phyloP scores from a whole-genome alignment of 23 tunicate species.

The Oikopleura albicans region DNA sequence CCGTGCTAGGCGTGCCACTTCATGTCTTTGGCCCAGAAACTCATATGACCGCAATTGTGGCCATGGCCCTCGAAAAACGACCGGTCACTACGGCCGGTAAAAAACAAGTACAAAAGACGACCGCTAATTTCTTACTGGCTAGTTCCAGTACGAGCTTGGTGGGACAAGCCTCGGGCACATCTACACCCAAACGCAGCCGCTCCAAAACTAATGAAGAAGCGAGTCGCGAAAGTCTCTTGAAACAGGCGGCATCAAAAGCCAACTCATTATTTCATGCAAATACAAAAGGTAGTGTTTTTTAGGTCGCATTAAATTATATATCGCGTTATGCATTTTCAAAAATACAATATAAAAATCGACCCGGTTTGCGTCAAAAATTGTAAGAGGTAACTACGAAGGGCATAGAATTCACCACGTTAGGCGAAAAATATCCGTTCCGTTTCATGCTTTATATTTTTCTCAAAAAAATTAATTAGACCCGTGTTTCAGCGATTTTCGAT shows the following conservation, averaged over 20 bases:
- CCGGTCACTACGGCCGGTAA: conserved; percentile 39
- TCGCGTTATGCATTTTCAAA: too few species aligned
- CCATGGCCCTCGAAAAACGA: conserved; percentile 80
- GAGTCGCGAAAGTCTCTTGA: not conserved
- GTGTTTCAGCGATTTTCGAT: too few species aligned
- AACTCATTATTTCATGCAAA: not conserved
- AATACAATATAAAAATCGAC: too few species aligned
- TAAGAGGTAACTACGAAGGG: too few species aligned
- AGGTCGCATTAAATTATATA: too few species aligned
- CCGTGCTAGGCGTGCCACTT: conserved; percentile 65
- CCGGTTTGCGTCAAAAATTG: too few species aligned
- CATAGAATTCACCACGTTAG: too few species aligned
- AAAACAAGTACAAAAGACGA: conserved; percentile 56
- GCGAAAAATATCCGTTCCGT: too few species aligned
- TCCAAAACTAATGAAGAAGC: not conserved
- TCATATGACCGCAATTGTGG: conserved; percentile 97
- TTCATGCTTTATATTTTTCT: too few species aligned
- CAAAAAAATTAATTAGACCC: too few species aligned
- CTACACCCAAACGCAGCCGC: not conserved
- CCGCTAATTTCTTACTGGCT: conserved; percentile 83
- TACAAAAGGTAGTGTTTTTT: too few species aligned
- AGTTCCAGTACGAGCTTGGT: conserved; percentile 1
- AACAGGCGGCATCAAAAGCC: not conserved
- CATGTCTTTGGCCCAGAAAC: conserved; percentile 99
- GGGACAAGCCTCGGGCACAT: not conserved